These are phyloP conservation scores for Euclidia mi DNA, from an alignment of 2,888 invertebrate species.

Conservation along the genomic window DNA sequence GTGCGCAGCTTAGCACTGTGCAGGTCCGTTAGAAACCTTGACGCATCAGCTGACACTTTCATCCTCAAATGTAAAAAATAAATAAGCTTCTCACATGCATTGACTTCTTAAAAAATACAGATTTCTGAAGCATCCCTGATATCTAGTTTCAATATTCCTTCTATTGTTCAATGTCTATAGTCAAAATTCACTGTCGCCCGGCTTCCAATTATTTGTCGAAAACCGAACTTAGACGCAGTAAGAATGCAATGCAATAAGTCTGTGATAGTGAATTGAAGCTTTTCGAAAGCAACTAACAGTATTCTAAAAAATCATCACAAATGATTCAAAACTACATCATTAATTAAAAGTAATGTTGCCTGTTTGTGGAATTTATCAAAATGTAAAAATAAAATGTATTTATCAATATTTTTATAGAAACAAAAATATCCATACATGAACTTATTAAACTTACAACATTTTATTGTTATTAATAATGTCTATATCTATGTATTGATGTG, in stretches of 20 bases:
- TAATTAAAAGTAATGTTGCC: conserved; percentile 57
- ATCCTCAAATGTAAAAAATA: no score
- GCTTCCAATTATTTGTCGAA: conserved; percentile 31
- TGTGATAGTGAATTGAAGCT: conserved; percentile 86
- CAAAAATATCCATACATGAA: conserved; percentile 43
- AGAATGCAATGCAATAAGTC: conserved; percentile 62
- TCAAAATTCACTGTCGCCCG: conserved; percentile 30
- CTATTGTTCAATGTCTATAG: conserved; percentile 1
- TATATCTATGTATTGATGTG: conserved; percentile 25
- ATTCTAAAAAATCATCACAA: conserved; percentile 77
- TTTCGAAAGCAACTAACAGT: conserved; percentile 80
- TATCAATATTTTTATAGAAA: conserved; percentile 62
- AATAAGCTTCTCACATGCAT: no score
- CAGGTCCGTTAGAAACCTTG: no score
- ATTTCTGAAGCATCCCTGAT: no score
- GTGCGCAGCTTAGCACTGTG: no score
- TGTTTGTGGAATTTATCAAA: conserved; percentile 61
- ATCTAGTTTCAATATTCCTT: no score
- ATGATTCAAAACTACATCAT: conserved; percentile 56
- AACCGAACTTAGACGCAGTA: conserved; percentile 39
- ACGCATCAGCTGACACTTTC: no score
- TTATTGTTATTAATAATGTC: conserved; percentile 32
- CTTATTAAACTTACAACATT: conserved; percentile 41
- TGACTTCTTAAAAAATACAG: no score
- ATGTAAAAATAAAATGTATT: conserved; percentile 63